A percentile compares a stretch with the other conserved stretches of the same genome.
These are phyloP conservation scores for Eilema caniola DNA, from an alignment of 2,888 invertebrate species.

Conservation along the genomic window DNA sequence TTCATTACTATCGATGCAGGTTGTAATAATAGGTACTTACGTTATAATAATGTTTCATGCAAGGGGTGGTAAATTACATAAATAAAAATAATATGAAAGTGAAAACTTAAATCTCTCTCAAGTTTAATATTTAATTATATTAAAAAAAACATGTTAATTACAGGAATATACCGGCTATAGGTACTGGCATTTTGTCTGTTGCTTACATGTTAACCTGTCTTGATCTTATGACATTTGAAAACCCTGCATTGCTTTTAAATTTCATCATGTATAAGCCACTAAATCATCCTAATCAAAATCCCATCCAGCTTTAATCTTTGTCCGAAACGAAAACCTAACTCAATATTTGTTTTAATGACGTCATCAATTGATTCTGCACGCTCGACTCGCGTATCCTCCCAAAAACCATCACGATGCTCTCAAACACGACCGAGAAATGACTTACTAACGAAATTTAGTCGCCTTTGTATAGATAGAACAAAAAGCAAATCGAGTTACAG, in stretches of 20 bases:
- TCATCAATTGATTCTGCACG: constrained; percentile 80
- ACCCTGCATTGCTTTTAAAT: not conserved
- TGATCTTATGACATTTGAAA: not conserved
- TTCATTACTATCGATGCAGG: too few species aligned
- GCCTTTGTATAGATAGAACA: constrained; percentile 75
- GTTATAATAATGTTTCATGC: too few species aligned
- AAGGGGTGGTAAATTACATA: too few species aligned
- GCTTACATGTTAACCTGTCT: too few species aligned
- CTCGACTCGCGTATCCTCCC: constrained; percentile 67
- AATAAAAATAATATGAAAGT: too few species aligned
- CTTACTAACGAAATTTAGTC: constrained; percentile 82
- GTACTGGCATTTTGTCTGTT: too few species aligned
- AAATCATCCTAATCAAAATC: constrained; percentile 43
- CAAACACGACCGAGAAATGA: constrained; percentile 67
- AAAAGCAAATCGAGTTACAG: constrained; percentile 86
- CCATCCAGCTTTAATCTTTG: constrained; percentile 31
- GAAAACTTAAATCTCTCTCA: too few species aligned
- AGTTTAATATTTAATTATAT: too few species aligned
- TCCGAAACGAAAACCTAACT: constrained; percentile 73
- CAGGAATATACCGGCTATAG: too few species aligned
- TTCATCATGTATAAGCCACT: constrained; percentile 17
- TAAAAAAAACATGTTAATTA: too few species aligned
- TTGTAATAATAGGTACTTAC: too few species aligned
- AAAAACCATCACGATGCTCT: constrained; percentile 71
- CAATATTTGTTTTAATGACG: constrained; percentile 84